A percentile compares a stretch with the other conserved stretches of the same genome.
phyloP scores from a whole-genome alignment of 2,888 invertebrate species.

The Lithophane semibrunnea region DNA sequence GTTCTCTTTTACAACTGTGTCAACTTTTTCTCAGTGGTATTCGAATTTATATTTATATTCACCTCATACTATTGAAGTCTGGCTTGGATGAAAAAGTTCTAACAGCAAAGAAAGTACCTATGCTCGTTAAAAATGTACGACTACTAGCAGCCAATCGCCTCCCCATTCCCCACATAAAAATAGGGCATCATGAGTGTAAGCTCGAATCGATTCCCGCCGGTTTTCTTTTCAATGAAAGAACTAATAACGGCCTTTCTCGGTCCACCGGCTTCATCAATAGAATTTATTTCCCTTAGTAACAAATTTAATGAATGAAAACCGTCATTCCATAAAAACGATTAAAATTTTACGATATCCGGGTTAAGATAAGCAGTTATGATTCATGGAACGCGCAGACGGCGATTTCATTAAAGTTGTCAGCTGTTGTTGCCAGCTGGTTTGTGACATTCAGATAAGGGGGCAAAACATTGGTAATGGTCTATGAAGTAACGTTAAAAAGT shows the following conservation, averaged over 20 bases:
- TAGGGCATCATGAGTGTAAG: slow-evolving; percentile 30
- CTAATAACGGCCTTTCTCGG: slow-evolving; percentile 13
- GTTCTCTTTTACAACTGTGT: slow-evolving; percentile 55
- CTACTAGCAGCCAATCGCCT: slow-evolving; percentile 1
- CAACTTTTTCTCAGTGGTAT: slow-evolving; percentile 40
- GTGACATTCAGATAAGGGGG: slow-evolving; percentile 34
- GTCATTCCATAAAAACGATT: slow-evolving; percentile 28
- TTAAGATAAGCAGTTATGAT: slow-evolving; percentile 42
- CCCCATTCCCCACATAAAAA: slow-evolving; percentile 25
- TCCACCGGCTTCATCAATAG: slow-evolving; percentile 13
- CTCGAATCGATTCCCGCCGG: slow-evolving; percentile 31
- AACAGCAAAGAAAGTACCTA: neutral
- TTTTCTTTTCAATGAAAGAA: slow-evolving; percentile 26
- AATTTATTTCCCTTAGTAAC: slow-evolving; percentile 30
- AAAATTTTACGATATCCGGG: slow-evolving; percentile 50
- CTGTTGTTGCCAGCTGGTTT: slow-evolving; percentile 28
- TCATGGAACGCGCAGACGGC: slow-evolving; percentile 40
- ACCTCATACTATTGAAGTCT: neutral
- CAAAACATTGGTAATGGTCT: slow-evolving; percentile 16
- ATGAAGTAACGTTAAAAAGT: slow-evolving; percentile 20
- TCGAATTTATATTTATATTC: slow-evolving; percentile 5
- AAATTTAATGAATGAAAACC: slow-evolving; percentile 42
- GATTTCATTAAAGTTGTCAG: slow-evolving; percentile 33
- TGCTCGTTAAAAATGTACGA: slow-evolving; percentile 38
- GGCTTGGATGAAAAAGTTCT: slow-evolving; percentile 9